Conservation (phyloP, 2,888 invertebrate genomes). For the Bombylius major region DNA sequence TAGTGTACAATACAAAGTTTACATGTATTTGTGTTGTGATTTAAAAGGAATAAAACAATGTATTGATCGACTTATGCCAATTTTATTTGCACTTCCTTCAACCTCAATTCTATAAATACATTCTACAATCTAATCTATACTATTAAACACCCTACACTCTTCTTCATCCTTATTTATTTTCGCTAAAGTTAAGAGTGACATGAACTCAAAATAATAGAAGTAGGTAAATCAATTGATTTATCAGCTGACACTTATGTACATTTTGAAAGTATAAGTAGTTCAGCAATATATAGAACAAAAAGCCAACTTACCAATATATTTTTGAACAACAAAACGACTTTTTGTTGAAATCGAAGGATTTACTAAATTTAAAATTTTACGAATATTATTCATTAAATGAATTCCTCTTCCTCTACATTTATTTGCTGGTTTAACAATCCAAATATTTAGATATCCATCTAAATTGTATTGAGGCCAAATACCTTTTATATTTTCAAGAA, state of each 20-base stretch:
- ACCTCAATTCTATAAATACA: too few species aligned
- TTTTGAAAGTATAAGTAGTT: not conserved
- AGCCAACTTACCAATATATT: constrained; percentile 69
- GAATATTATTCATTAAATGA: constrained; percentile 69
- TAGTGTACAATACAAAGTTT: too few species aligned
- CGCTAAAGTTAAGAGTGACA: not conserved
- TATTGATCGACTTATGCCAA: too few species aligned
- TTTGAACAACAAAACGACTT: constrained; percentile 82
- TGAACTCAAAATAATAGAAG: too few species aligned
- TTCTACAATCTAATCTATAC: too few species aligned
- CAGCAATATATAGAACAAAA: not conserved
- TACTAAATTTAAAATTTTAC: constrained; percentile 66
- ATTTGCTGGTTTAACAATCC: constrained; percentile 93
- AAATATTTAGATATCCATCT: constrained; percentile 79
- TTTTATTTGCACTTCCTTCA: too few species aligned
- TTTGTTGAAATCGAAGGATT: constrained; percentile 54
- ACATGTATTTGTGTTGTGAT: too few species aligned
- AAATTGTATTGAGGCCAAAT: constrained; percentile 73
- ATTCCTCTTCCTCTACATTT: constrained; percentile 88
- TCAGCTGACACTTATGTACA: not conserved
- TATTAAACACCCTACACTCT: too few species aligned
- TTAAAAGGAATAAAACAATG: too few species aligned
- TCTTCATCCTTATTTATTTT: too few species aligned
- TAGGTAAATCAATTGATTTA: too few species aligned
- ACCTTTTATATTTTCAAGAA: constrained; percentile 52